Base-by-base conservation (phyloP, 2,888 invertebrate species). In the Myopa tessellatipennis region DNA sequence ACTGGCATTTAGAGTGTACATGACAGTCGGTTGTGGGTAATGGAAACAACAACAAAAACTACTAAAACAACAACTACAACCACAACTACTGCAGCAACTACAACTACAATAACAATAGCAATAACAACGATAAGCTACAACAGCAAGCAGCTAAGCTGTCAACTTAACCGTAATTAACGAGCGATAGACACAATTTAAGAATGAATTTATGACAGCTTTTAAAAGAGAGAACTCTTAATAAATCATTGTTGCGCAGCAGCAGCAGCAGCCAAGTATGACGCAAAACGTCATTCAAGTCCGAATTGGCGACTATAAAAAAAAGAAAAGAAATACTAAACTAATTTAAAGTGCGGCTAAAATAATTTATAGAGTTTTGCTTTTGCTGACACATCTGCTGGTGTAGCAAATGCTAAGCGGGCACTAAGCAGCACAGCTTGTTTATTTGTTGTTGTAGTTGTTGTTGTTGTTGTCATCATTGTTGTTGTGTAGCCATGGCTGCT, bases 151-250 rank as follows among this genome's bases (percentile, higher is more conserved):
- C 69, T 65, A 79, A 78, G 78, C 78, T 79, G 81, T 79, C 80
- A 79, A 77, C 81, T 79, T 79, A 74, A 78, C 78, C 74, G 77
- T 79, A 80, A 80, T 80, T 80, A 81, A 80, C 79, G 80, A 79
- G 77, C 77, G 78, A 78, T 77, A 70, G 74, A 74, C 74, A 76
- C 77, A 74, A 79, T 81, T 80, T 80, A 78, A 78, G 79, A 71
- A 71, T 71, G 76, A 76, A 76, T 76, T 76, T 71, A 71, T 76
- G 76, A 63, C 76, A 76, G 76, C 75, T 68, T 70, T 68, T 76
- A 58, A 26, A 52, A 34, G 65, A 63, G 71, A 71, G 76, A 71
- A 71, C 76, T 55, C 63, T 65, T 71, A 61, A 76, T 76, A 76
- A 76, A 76, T 76, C 75, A 69, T 69, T 36, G 14, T 65, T 7